phyloP scores from a whole-genome alignment of 1,140 invertebrate genomes.

The Zaprionus nigranus region DNA sequence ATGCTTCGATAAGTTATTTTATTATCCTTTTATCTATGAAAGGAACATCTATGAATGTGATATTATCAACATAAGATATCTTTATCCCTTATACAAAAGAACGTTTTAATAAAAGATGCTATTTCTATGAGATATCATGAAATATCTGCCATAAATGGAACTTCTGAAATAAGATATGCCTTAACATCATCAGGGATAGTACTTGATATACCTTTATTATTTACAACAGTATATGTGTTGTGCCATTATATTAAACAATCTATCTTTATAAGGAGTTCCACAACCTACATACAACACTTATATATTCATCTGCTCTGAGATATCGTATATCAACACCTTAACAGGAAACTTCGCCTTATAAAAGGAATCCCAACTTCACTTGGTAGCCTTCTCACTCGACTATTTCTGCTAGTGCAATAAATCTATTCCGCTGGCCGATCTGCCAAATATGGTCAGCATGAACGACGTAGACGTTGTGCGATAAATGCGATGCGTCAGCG shows the following conservation, averaged over 20 bases:
- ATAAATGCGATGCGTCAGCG: slow-evolving; percentile 39
- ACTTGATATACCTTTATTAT: not conserved
- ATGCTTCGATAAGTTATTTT: not conserved
- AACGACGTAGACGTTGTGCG: slow-evolving; percentile 11
- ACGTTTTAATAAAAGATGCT: too few relatives aligned
- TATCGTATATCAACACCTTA: not conserved
- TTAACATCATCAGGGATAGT: not conserved
- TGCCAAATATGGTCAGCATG: slow-evolving; percentile 34
- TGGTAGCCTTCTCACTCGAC: not conserved
- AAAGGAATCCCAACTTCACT: not conserved
- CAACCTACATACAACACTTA: not conserved
- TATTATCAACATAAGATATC: too few relatives aligned
- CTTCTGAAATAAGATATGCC: not conserved
- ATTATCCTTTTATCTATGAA: too few relatives aligned
- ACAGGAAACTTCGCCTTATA: not conserved
- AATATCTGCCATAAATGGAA: not conserved
- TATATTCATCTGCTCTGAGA: not conserved
- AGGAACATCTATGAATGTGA: too few relatives aligned
- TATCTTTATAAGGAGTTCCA: not conserved
- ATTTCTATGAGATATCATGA: not conserved
- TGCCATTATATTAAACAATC: not conserved
- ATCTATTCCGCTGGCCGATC: slow-evolving; percentile 15
- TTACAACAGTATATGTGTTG: not conserved
- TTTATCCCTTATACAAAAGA: not conserved
- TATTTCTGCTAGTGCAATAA: slow-evolving; percentile 10